These are phyloP conservation scores for Eupelmus urozonus DNA, from an alignment of 2,888 invertebrate species.

Conservation along the genomic window DNA sequence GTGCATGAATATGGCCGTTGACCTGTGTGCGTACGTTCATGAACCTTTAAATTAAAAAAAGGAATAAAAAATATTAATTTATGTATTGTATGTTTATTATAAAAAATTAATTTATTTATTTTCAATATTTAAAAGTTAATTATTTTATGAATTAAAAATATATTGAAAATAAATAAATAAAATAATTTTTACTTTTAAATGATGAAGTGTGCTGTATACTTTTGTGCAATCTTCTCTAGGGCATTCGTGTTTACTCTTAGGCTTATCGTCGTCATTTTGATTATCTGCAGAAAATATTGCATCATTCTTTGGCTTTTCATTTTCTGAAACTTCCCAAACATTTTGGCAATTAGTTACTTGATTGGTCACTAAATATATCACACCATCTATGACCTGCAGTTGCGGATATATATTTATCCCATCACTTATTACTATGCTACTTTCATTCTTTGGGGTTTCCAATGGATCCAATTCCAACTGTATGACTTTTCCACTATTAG, in stretches of 20 bases:
- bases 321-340: constrained; percentile 70
- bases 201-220: constrained; percentile 78
- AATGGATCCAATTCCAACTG: constrained; percentile 69
- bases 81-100: not conserved
- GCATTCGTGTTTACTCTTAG: constrained; percentile 73
- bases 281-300: constrained; percentile 65
- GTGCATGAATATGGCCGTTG: constrained; percentile 78
- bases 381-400: constrained; percentile 71
- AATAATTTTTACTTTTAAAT: constrained; percentile 75
- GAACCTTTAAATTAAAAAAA: constrained; percentile 75
- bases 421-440: constrained; percentile 38
- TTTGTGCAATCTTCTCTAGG: constrained; percentile 78
- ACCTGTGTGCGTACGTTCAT: constrained; percentile 79
- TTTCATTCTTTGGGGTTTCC: constrained; percentile 63
- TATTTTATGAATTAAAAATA: not conserved
- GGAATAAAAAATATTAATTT: constrained; percentile 4
- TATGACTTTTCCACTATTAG: constrained; percentile 69
- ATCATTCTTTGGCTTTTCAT: constrained; percentile 67
- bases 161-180: not conserved
- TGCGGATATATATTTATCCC: constrained; percentile 66
- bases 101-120: not conserved
- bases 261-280: constrained; percentile 68
- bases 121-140: not conserved
- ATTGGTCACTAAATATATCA: constrained; percentile 70
- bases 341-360: constrained; percentile 67